A percentile compares a stretch with the other conserved stretches of the same genome.
phyloP scores from a whole-genome alignment of 2,888 invertebrate genomes.

The Galerucella calmariensis region DNA sequence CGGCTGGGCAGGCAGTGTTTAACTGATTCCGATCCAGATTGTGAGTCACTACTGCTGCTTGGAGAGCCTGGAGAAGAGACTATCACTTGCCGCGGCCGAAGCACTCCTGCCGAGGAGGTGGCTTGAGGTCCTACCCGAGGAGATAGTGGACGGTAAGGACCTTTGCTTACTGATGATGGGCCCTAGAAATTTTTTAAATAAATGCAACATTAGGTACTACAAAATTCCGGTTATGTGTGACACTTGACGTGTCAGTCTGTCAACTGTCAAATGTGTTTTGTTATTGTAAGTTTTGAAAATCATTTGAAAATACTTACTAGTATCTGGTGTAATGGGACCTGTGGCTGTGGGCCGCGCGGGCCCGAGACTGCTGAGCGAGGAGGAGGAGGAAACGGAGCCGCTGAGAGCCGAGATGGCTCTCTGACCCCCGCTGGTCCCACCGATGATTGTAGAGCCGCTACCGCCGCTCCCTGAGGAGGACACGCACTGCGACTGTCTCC shows the following conservation, averaged over 20 bases:
- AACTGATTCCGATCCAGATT: slow-evolving; percentile 82
- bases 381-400: slow-evolving; percentile 78
- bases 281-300: neutral
- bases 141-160: slow-evolving; percentile 78
- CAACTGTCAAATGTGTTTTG: too few relatives aligned
- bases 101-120: slow-evolving; percentile 58
- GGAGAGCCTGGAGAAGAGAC: slow-evolving; percentile 83
- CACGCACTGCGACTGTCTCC: slow-evolving; percentile 87
- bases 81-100: slow-evolving; percentile 69
- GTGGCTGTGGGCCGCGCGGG: slow-evolving; percentile 71
- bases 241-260: too few relatives aligned
- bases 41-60: slow-evolving; percentile 81
- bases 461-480: slow-evolving; percentile 70
- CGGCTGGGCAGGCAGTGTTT: slow-evolving; percentile 70
- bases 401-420: slow-evolving; percentile 85
- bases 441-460: slow-evolving; percentile 64
- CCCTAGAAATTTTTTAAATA: slow-evolving; percentile 63
- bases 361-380: slow-evolving; percentile 74
- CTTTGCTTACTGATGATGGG: slow-evolving; percentile 79
- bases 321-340: slow-evolving; percentile 78
- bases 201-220: too few relatives aligned
- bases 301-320: slow-evolving; percentile 66
- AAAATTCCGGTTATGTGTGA: too few relatives aligned
- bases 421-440: slow-evolving; percentile 46
- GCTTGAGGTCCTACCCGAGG: slow-evolving; percentile 72